These are phyloP conservation scores for Slavum lentiscoides DNA, from an alignment of 2,888 invertebrate species.

Conservation along the genomic window DNA sequence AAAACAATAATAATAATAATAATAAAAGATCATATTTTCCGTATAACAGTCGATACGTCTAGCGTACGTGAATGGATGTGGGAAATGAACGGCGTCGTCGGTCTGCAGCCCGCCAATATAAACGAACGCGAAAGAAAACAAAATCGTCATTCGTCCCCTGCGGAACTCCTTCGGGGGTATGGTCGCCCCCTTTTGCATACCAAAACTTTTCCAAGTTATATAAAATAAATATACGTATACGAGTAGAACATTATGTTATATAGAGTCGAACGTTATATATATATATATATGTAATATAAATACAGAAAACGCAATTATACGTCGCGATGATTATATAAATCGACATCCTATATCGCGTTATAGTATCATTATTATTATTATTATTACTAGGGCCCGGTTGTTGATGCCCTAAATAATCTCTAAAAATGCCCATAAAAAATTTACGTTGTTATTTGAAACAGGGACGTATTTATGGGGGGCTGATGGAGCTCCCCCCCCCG, in stretches of 20 bases:
- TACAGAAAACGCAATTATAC: background rate
- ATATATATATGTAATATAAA: too few species aligned
- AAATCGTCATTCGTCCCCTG: background rate
- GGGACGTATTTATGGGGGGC: too few species aligned
- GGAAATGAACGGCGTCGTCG: conserved; percentile 9
- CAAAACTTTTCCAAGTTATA: background rate
- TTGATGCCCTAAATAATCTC: too few species aligned
- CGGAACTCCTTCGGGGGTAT: too few species aligned
- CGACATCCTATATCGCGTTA: too few species aligned
- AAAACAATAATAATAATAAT: background rate
- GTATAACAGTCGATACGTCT: conserved; percentile 8
- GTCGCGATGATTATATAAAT: background rate
- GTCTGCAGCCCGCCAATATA: background rate
- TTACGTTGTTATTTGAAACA: too few species aligned
- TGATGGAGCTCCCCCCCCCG: too few species aligned
- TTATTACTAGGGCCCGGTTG: too few species aligned
- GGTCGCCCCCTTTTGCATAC: background rate
- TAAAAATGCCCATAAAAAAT: too few species aligned
- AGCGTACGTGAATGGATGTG: background rate
- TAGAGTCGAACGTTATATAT: background rate
- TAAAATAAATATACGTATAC: background rate
- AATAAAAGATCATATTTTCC: conserved; percentile 15
- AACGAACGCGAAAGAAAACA: conserved; percentile 5
- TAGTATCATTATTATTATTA: background rate
- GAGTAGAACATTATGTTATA: background rate